Evolutionary conservation across 2,113 vertebrate genomes (phyloP).

Genomic region (Xyrauchen texanus): DNA sequence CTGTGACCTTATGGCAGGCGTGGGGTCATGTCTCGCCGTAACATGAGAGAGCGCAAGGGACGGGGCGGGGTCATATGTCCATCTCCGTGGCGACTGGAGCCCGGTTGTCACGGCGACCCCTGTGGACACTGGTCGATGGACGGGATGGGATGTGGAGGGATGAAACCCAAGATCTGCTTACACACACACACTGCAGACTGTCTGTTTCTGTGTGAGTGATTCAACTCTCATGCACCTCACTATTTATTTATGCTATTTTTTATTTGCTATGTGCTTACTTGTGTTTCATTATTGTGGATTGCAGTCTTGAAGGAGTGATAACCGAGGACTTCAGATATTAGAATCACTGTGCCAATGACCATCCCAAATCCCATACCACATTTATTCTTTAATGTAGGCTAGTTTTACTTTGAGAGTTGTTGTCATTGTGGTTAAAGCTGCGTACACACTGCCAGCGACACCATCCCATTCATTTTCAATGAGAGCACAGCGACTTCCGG

Average conservation of each 20-base stretch:
- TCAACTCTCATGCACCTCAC: slow-evolving; percentile 2
- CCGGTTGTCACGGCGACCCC: slow-evolving; percentile 67
- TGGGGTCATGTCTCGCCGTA: slow-evolving; percentile 77
- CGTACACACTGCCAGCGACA: too few relatives aligned
- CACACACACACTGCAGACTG: slow-evolving; percentile 14
- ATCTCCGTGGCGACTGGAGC: slow-evolving; percentile 70
- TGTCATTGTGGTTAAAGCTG: too few relatives aligned
- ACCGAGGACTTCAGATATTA: too few relatives aligned
- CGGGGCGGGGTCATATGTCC: slow-evolving; percentile 68
- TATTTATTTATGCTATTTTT: slow-evolving; percentile 45
- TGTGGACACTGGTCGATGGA: slow-evolving; percentile 65
- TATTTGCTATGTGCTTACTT: neutral
- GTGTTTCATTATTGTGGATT: neutral
- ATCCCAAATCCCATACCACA: too few relatives aligned
- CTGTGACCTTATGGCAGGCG: slow-evolving; percentile 79
- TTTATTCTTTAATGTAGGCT: too few relatives aligned
- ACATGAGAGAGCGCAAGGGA: slow-evolving; percentile 65
- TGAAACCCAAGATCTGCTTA: slow-evolving; percentile 58
- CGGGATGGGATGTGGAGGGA: slow-evolving; percentile 61
- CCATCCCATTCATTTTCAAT: too few relatives aligned
- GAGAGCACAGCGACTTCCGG: too few relatives aligned
- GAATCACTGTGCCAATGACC: too few relatives aligned
- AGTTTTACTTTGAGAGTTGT: too few relatives aligned
- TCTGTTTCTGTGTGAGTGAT: neutral
- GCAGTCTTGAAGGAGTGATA: neutral